A percentile compares a stretch with the other conserved stretches of the same genome.
phyloP scores from a whole-genome alignment of 2,113 vertebrate species.

The Paraplagusia blochii region DNA sequence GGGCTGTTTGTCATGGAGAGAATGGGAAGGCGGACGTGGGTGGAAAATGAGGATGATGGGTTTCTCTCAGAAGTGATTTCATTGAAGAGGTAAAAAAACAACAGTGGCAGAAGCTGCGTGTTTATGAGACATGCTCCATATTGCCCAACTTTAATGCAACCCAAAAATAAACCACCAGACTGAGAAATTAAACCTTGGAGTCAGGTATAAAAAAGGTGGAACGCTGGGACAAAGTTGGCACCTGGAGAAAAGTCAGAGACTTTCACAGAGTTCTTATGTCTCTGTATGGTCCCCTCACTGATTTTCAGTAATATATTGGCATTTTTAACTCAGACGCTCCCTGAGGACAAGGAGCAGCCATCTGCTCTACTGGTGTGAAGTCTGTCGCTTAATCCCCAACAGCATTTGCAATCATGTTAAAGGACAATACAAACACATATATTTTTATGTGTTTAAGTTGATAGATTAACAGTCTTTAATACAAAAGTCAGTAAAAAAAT shows the following conservation, averaged over 20 bases:
- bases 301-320: conserved; percentile 38
- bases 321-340: conserved; percentile 36
- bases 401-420: conserved; percentile 8
- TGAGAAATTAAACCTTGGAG: conserved; percentile 14
- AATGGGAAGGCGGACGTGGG: conserved; percentile 39
- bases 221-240: conserved; percentile 37
- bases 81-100: conserved; percentile 36
- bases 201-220: conserved; percentile 23
- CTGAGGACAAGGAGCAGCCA: conserved; percentile 45
- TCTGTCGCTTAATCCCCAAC: conserved; percentile 13
- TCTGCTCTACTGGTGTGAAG: conserved; percentile 47
- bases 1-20: conserved; percentile 50
- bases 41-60: conserved; percentile 52
- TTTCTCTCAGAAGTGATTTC: conserved; percentile 61
- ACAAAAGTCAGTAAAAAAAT: too few species aligned
- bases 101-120: conserved; percentile 27
- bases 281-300: conserved; percentile 12
- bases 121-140: conserved; percentile 32
- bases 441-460: too few species aligned
- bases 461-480: too few species aligned
- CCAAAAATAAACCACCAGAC: conserved; percentile 20
- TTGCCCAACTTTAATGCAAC: conserved; percentile 3
- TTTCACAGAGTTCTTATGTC: conserved; percentile 49
- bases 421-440: neutral
- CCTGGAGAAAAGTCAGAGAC: conserved; percentile 15